Evolutionary conservation across 2,888 invertebrate species (phyloP).

Genomic region (Camptogramma bilineatum): DNA sequence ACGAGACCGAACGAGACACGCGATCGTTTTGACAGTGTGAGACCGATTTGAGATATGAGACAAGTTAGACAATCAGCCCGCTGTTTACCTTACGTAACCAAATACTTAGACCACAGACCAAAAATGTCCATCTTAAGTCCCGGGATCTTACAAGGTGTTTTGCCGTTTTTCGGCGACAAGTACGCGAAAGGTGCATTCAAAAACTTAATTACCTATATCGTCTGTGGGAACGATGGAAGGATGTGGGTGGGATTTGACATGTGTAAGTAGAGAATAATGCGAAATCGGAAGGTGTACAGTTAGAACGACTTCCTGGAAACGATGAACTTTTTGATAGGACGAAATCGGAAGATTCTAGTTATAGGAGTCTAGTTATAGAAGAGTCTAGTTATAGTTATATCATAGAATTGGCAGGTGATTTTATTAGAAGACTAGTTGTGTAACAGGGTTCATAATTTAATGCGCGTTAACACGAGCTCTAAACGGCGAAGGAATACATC

Average conservation of each 20-base stretch:
- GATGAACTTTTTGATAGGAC: slow-evolving; percentile 6
- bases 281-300: slow-evolving; percentile 41
- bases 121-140: slow-evolving; percentile 30
- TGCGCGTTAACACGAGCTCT: too few species aligned
- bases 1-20: too few species aligned
- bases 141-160: slow-evolving; percentile 40
- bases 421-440: too few species aligned
- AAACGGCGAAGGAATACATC: too few species aligned
- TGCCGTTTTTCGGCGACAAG: slow-evolving; percentile 63
- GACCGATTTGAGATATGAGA: too few species aligned
- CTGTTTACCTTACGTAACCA: neutral
- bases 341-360: neutral
- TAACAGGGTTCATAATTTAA: too few species aligned
- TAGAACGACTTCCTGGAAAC: slow-evolving; percentile 34
- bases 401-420: too few species aligned
- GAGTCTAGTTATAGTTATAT: neutral
- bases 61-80: too few species aligned
- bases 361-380: neutral
- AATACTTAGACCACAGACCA: slow-evolving; percentile 23
- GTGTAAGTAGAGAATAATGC: slow-evolving; percentile 21
- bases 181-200: slow-evolving; percentile 67
- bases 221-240: slow-evolving; percentile 47
- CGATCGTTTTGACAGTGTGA: too few species aligned
- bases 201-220: slow-evolving; percentile 43
- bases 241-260: slow-evolving; percentile 45